Percentiles rank a stretch among this genome's conserved stretches.
These are phyloP conservation scores for Wiebesia pumilae DNA, from an alignment of 1,140 invertebrate genomes.

Conservation along the genomic window DNA sequence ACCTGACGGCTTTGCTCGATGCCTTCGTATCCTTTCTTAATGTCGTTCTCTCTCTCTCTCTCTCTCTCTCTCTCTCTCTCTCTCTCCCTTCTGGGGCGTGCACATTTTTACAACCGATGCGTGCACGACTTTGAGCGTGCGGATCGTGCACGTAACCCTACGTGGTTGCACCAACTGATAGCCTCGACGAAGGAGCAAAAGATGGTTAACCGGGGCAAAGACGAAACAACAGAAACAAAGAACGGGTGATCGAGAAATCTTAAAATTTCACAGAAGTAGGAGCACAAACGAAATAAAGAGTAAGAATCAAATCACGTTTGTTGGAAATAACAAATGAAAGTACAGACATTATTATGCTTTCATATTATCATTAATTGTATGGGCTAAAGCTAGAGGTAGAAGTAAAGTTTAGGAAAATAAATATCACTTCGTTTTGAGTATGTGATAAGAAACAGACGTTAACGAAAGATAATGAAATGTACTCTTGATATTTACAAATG, in stretches of 20 bases:
- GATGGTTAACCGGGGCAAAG: neutral
- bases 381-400: no score
- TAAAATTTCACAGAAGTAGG: neutral
- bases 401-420: no score
- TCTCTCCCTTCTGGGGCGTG: neutral
- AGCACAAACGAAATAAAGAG: neutral
- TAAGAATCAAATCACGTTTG: neutral
- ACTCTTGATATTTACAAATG: no score
- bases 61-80: neutral
- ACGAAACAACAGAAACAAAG: slow-evolving; percentile 28
- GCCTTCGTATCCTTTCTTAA: neutral
- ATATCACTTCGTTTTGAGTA: no score
- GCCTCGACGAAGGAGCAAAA: neutral
- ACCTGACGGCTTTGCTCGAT: slow-evolving; percentile 21
- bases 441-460: no score
- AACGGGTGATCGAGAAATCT: neutral
- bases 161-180: slow-evolving; percentile 19
- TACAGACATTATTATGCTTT: neutral
- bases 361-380: neutral
- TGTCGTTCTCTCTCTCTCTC: neutral
- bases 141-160: slow-evolving; percentile 30
- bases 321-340: neutral
- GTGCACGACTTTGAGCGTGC: slow-evolving; percentile 47
- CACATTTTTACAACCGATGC: slow-evolving; percentile 55
- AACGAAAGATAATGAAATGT: no score